Evolutionary conservation across 2,113 vertebrate genomes (phyloP), one percentile per base, ranked within the genome.

Genomic region (Pterocles burchelli): DNA sequence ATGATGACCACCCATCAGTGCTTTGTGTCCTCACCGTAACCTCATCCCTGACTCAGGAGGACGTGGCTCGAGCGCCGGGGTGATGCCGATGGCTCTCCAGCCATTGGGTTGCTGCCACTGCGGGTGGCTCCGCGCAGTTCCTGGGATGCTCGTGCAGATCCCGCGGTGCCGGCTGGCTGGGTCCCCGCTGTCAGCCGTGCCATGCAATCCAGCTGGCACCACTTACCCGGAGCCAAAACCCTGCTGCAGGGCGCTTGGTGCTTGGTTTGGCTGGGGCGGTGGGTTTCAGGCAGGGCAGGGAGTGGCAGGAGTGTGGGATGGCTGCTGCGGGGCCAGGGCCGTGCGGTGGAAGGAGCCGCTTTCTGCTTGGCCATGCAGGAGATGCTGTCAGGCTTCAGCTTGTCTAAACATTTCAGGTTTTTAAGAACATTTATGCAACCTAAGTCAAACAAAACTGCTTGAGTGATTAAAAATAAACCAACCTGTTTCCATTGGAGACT

Each of bases 391-490:
- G 93, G 54, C 67, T 63, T 43, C 72, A 55, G 51, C 74, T 66
- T 62, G 20, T 85, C 74, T 25, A 33, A 88, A 57, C 31, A 4
- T 46, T 93, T 41, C 59, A n/a, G 36, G 52, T 21, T 71, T 79
- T 86, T 43, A 45, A 91, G 68, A 90, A 71, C 24, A 29, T 80
- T 90, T 66, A 74, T 77, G 90, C 90, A 95, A 80, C 63, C 68
- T 21, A 59, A 90, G 68, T 77, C 72, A 57, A 93, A 81, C 65
- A 24, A 63, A 94, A 82, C 41, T 49, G 3, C 55, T 67, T 0
- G n/a, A 85, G 61, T 54, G 66, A 83, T 88, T 79, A 80, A 95
- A 94, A 93, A 77, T 68, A 84, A 94, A 94, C 33, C 68, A 90
- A 74, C 76, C 59, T 78, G 65, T 84, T 93, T 75, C 51, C 43